phyloP scores from a whole-genome alignment of 2,797 vertebrate species.

The Taeniopygia guttata region DNA sequence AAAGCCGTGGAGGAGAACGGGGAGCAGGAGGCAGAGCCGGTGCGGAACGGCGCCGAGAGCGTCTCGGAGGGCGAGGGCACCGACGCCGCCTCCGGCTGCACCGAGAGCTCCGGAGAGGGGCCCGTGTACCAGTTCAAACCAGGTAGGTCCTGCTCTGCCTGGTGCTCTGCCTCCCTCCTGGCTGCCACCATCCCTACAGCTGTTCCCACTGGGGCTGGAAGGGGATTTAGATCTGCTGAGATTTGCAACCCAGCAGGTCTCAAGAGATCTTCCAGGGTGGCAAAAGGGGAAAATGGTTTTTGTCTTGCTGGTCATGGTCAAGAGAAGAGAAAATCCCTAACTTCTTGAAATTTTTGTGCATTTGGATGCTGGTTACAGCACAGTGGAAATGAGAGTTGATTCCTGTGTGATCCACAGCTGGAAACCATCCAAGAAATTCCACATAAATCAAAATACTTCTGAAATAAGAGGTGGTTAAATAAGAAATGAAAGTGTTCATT shows the following conservation, averaged over 20 bases:
- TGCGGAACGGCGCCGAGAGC: conserved; percentile 88
- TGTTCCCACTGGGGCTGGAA: neutral
- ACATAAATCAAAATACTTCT: rapidly evolving
- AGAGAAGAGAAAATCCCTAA: neutral
- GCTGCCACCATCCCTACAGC: rapidly evolving
- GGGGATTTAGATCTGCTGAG: rapidly evolving
- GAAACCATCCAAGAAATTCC: neutral
- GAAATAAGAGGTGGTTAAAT: neutral
- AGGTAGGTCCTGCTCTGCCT: conserved; percentile 73
- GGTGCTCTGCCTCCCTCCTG: neutral
- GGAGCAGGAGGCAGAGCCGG: conserved; percentile 80
- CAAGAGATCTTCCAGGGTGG: rapidly evolving
- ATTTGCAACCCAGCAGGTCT: neutral
- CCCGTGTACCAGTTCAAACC: conserved; percentile 76
- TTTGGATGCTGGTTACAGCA: neutral
- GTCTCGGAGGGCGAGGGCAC: conserved; percentile 82
- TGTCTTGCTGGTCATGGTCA: neutral
- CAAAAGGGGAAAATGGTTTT: neutral
- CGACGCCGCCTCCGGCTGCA: conserved; percentile 72
- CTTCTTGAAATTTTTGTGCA: neutral
- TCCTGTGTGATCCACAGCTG: rapidly evolving
- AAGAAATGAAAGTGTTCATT: neutral
- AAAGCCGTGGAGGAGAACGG: conserved; percentile 85
- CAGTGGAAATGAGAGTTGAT: neutral
- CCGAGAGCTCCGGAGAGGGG: conserved; percentile 76